Evolutionary conservation across 2,888 invertebrate species (phyloP), one percentile per base, ranked within the genome.

Genomic region (Steinernema scapterisci): DNA sequence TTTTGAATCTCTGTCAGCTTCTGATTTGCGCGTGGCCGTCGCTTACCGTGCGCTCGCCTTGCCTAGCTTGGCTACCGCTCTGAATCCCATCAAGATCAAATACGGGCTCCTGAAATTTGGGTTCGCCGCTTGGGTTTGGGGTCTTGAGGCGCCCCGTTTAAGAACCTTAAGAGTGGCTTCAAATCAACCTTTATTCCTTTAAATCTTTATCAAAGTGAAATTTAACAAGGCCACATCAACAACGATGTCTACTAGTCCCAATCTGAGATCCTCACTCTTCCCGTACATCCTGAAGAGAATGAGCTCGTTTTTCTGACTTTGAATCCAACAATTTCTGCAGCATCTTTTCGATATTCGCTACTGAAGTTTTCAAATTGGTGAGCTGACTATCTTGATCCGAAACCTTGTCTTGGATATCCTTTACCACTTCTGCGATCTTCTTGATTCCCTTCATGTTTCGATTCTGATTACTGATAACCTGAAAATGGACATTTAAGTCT

Each of bases 391-490:
- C 16, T 6, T 25, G 27, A 1, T 63, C 1, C 1, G 27, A 13
- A 16, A 63, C 27, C 27, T 25, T 3, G n/a, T 27, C 27, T 16
- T 13, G 16, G 25, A 63, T 38, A 13, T 63, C 63, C 38, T 27
- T 25, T 1, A 63, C 31, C 16, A 7, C 25, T 5, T 31, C 27
- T 9, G 31, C 6, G 6, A 38, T 63, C 6, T 13, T 38, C 31
- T 63, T 27, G 38, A 63, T 27, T 1, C 27, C 63, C 16, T 27
- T 9, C 63, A 63, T 63, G 63, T 63, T 63, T 9, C 63, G 63
- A 19, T 63, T 63, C 31, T 63, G 63, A 13, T 63, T 63, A 16
- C 13, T 27, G 13, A 63, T 63, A 5, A 63, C 63, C 63, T 63
- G 13, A 38, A 38, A 38, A 6, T 9, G 5, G 5, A 38, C 38